These are phyloP conservation scores for Festucalex cinctus DNA, from an alignment of 2,113 vertebrate species.

Conservation along the genomic window DNA sequence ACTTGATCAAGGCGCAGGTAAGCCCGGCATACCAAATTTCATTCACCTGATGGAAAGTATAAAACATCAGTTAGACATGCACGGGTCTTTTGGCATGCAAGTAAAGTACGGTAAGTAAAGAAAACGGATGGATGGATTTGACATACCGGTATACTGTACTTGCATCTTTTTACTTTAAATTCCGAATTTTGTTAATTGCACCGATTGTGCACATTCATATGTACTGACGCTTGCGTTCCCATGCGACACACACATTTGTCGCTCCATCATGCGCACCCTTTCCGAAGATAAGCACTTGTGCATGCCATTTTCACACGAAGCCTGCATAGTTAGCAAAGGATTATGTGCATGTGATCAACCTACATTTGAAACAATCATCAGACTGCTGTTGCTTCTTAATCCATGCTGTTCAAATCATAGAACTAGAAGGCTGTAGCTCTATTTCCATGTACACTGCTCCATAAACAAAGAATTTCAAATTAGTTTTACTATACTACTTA, in stretches of 20 bases:
- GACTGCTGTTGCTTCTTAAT: slow-evolving; percentile 17
- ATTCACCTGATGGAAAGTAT: no score
- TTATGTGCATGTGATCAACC: slow-evolving; percentile 19
- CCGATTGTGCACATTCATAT: background rate
- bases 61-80: no score
- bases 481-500: no score
- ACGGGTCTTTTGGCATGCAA: no score
- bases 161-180: no score
- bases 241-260: background rate
- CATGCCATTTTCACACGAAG: slow-evolving; percentile 15
- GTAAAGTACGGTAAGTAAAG: no score
- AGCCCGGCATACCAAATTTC: no score
- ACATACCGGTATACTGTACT: no score
- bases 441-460: slow-evolving; percentile 8
- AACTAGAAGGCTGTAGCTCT: background rate
- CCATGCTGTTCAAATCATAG: background rate
- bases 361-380: slow-evolving; percentile 15
- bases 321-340: slow-evolving; percentile 7
- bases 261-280: background rate
- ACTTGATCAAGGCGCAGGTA: no score
- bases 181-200: background rate
- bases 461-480: background rate
- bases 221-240: background rate
- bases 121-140: no score
- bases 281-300: background rate